These are phyloP conservation scores for Novumbra hubbsi DNA, from an alignment of 2,797 vertebrate species.

Conservation along the genomic window DNA sequence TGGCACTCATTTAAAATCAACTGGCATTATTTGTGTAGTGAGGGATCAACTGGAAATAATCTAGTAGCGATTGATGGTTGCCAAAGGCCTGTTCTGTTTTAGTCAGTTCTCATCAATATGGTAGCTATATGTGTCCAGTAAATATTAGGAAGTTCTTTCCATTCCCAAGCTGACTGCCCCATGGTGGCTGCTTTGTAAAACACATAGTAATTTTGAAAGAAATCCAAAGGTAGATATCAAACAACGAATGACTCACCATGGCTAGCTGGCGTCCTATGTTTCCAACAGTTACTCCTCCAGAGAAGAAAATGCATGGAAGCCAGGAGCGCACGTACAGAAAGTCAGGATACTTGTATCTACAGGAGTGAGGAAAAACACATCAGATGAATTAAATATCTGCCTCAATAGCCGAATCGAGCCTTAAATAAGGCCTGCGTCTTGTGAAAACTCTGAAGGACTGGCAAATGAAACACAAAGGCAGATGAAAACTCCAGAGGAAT, in stretches of 20 bases:
- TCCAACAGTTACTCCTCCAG: conserved; percentile 95
- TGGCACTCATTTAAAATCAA: no score
- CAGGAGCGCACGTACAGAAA: conserved; percentile 96
- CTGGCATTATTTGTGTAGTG: no score
- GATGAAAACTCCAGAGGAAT: conserved; percentile 19
- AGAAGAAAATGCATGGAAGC: conserved; percentile 99
- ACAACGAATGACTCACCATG: conserved; percentile 80
- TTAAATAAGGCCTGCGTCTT: conserved; percentile 14
- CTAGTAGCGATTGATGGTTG: no score
- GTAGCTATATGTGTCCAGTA: no score
- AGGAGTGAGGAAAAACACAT: conserved; percentile 13
- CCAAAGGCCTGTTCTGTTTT: no score
- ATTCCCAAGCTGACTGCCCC: no score
- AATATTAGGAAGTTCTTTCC: no score
- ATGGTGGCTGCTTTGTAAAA: no score
- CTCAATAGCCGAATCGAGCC: conserved; percentile 5
- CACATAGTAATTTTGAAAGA: no score
- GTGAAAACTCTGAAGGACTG: conserved; percentile 16
- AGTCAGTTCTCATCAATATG: no score
- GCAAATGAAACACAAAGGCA: conserved; percentile 27
- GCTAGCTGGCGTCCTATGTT: conserved; percentile 97
- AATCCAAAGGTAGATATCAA: conserved; percentile 33
- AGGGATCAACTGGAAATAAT: no score
- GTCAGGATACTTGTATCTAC: conserved; percentile 94
- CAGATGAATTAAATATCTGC: conserved; percentile 8